These are phyloP conservation scores for Ditula angustiorana DNA, from an alignment of 2,888 invertebrate species.

Conservation along the genomic window DNA sequence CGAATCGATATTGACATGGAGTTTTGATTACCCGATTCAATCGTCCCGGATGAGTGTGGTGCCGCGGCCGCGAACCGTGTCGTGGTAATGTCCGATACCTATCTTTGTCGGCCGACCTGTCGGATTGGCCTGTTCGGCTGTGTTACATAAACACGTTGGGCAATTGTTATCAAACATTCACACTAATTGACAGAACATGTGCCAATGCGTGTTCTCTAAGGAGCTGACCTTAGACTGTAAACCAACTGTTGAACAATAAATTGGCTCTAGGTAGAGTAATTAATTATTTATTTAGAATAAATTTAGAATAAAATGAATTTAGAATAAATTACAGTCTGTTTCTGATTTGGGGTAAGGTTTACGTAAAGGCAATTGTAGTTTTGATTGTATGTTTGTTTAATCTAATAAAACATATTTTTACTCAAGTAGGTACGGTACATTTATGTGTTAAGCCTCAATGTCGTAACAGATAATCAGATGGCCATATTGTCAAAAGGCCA, in stretches of 20 bases:
- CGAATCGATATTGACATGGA: conserved; percentile 81
- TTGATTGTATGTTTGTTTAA: neutral
- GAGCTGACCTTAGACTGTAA: neutral
- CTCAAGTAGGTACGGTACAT: neutral
- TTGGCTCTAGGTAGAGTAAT: neutral
- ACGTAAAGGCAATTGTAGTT: neutral
- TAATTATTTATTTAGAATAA: too few relatives aligned
- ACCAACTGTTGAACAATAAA: neutral
- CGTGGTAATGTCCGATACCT: conserved; percentile 77
- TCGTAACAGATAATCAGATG: conserved; percentile 41
- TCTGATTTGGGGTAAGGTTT: too few relatives aligned
- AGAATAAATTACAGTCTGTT: too few relatives aligned
- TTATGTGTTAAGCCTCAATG: conserved; percentile 11
- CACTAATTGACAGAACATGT: conserved; percentile 31
- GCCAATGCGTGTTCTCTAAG: conserved; percentile 6
- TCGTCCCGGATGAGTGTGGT: conserved; percentile 64
- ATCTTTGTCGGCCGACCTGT: conserved; percentile 75
- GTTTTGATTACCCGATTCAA: conserved; percentile 83
- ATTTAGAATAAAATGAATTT: too few relatives aligned
- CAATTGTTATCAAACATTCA: conserved; percentile 68
- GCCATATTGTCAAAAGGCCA: conserved; percentile 44
- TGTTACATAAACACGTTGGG: conserved; percentile 76
- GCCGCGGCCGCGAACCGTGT: conserved; percentile 39
- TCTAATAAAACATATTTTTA: neutral
- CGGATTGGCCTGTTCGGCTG: conserved; percentile 68